A percentile compares a stretch with the other conserved stretches of the same genome.
phyloP scores from a whole-genome alignment of 1,140 invertebrate species.

The Tenebrio molitor region DNA sequence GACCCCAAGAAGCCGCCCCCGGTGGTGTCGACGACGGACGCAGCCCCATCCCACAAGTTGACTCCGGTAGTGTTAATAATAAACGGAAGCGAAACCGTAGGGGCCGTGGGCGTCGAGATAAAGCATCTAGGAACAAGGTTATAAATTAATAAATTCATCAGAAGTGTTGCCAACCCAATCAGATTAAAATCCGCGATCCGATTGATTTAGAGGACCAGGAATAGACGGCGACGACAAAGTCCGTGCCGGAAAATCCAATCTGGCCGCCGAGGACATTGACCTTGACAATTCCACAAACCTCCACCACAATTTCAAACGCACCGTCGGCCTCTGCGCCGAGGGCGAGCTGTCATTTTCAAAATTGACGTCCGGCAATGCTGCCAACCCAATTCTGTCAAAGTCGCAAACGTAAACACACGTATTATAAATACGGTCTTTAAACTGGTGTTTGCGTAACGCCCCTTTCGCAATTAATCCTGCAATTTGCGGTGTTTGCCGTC shows the following conservation, averaged over 20 bases:
- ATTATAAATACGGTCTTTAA: neutral
- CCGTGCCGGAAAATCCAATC: neutral
- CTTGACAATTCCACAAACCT: too few relatives aligned
- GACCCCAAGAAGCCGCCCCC: too few relatives aligned
- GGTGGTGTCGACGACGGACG: too few relatives aligned
- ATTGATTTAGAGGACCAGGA: neutral
- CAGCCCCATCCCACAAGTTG: neutral
- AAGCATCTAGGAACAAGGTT: neutral
- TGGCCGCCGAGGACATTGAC: neutral
- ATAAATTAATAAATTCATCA: neutral
- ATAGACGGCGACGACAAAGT: too few relatives aligned
- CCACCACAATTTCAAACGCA: too few relatives aligned
- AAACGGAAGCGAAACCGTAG: too few relatives aligned
- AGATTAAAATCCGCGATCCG: too few relatives aligned
- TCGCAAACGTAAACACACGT: neutral
- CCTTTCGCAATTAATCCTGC: too few relatives aligned
- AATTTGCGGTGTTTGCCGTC: too few relatives aligned
- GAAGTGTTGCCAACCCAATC: neutral
- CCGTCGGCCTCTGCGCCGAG: neutral
- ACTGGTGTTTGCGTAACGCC: conserved; percentile 2
- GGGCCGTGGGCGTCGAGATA: neutral
- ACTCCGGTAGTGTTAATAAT: neutral
- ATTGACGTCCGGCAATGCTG: neutral
- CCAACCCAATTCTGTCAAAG: neutral
- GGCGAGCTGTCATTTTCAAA: neutral